Evolutionary conservation across 2,888 invertebrate species (phyloP).

Genomic region (Lottia gigantea): DNA sequence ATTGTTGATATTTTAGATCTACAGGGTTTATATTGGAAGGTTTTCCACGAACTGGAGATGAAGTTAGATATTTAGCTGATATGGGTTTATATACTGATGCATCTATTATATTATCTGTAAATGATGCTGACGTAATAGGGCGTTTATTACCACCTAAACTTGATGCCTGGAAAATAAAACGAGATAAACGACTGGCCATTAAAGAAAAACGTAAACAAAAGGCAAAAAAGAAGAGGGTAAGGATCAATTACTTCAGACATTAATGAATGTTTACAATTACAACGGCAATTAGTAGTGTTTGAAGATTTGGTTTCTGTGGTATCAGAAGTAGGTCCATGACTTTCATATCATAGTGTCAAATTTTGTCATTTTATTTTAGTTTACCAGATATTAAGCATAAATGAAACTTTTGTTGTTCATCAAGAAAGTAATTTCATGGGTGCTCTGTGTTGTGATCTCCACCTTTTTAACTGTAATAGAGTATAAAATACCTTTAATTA

Average conservation of each 20-base stretch:
- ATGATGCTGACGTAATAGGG: constrained; percentile 62
- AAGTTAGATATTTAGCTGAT: constrained; percentile 61
- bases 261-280: too few species aligned
- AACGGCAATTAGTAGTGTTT: too few species aligned
- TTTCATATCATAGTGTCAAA: too few species aligned
- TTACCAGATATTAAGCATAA: too few species aligned
- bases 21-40: constrained; percentile 68
- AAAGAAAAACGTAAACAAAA: constrained; percentile 59
- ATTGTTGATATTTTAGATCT: constrained; percentile 41
- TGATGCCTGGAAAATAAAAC: constrained; percentile 60
- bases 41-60: constrained; percentile 65
- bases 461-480: not conserved
- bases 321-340: too few species aligned
- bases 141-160: constrained; percentile 66
- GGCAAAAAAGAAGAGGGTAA: constrained; percentile 63
- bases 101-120: constrained; percentile 60
- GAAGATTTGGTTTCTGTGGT: too few species aligned
- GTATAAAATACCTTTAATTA: too few species aligned
- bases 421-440: too few species aligned
- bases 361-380: too few species aligned
- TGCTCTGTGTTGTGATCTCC: too few species aligned
- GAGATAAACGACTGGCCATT: constrained; percentile 58
- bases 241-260: constrained; percentile 12
- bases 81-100: constrained; percentile 65
- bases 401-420: too few species aligned